A percentile compares a stretch with the other conserved stretches of the same genome.
Evolutionary conservation across 2,888 invertebrate species (phyloP).

Genomic region (Chironomus tentans): DNA sequence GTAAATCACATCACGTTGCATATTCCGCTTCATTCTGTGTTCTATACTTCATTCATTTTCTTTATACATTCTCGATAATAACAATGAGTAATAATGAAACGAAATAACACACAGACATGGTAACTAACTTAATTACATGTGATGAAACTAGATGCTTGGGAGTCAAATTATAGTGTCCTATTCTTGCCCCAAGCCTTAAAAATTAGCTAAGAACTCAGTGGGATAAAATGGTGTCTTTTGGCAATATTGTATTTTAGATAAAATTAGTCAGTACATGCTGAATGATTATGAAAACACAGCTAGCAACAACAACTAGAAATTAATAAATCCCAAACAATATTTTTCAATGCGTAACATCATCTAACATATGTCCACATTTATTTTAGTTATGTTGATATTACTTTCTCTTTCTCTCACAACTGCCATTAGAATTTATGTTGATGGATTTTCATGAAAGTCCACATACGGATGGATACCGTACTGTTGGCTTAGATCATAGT

Average conservation of each 20-base stretch:
- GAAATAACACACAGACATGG: not conserved
- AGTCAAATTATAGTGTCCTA: no score
- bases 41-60: not conserved
- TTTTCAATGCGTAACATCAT: not conserved
- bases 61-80: not conserved
- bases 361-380: not conserved
- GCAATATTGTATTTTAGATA: no score
- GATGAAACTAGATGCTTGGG: no score
- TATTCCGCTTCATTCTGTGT: not conserved
- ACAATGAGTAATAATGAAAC: not conserved
- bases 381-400: not conserved
- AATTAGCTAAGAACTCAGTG: no score
- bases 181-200: no score
- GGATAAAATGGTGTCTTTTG: no score
- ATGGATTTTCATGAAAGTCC: not conserved
- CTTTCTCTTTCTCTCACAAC: no score
- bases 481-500: no score
- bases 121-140: not conserved
- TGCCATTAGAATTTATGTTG: not conserved
- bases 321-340: not conserved
- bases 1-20: constrained; percentile 16
- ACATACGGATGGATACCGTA: not conserved
- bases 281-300: not conserved
- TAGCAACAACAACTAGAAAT: not conserved
- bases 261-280: not conserved